Percentiles rank a stretch among this genome's conserved stretches.
Conservation (phyloP, 2,113 vertebrate genomes). For the Theristicus caerulescens region DNA sequence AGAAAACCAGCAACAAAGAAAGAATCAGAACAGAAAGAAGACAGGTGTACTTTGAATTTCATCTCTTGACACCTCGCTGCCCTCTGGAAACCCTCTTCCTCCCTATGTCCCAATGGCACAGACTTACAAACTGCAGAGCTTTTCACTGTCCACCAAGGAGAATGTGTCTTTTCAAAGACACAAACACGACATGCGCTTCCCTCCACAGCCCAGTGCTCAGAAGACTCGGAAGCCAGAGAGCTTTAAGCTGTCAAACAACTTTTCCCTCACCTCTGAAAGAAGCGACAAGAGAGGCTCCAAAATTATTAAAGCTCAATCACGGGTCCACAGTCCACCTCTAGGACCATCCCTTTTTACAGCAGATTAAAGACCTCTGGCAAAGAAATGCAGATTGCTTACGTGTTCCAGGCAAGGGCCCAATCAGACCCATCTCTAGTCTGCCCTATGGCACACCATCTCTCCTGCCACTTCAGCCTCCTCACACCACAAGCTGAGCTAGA, state of each 20-base stretch:
- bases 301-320: background rate
- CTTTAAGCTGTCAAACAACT: background rate
- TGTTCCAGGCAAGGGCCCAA: background rate
- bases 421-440: background rate
- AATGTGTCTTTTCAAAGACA: background rate
- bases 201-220: background rate
- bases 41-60: background rate
- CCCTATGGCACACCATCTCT: background rate
- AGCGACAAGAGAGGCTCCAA: background rate
- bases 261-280: background rate
- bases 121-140: background rate
- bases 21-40: background rate
- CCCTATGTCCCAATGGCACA: background rate
- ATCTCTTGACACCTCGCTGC: background rate
- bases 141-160: background rate
- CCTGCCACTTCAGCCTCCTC: background rate
- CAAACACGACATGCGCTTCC: rapidly evolving
- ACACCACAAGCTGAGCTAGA: rapidly evolving
- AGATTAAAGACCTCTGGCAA: background rate
- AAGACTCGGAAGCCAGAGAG: background rate
- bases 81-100: background rate
- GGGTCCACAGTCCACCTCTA: background rate
- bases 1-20: background rate
- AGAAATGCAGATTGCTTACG: background rate
- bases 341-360: background rate